Evolutionary conservation across 2,888 invertebrate genomes (phyloP).

Genomic region (Seira ritae): DNA sequence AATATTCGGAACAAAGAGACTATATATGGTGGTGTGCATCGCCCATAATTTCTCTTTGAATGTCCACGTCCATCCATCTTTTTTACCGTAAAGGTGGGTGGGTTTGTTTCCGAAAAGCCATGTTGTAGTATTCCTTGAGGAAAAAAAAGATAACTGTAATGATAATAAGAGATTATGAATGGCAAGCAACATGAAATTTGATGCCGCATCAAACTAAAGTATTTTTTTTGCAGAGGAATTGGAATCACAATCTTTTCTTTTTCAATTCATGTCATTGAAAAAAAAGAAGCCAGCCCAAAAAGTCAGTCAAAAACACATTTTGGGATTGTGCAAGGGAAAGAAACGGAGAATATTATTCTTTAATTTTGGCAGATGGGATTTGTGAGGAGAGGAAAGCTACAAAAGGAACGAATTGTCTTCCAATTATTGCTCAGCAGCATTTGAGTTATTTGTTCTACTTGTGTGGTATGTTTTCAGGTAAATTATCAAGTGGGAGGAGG

Average conservation of each 20-base stretch:
- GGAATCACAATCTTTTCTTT: too few species aligned
- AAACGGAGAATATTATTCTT: background rate
- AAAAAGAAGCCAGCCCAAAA: background rate
- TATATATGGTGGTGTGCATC: too few species aligned
- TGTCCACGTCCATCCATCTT: background rate
- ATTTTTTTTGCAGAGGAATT: background rate
- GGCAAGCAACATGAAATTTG: constrained; percentile 1
- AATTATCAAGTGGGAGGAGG: constrained; percentile 59
- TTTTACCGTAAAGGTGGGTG: constrained; percentile 1
- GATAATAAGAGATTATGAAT: background rate
- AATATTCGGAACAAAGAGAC: too few species aligned
- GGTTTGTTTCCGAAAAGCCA: background rate
- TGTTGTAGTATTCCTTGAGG: background rate
- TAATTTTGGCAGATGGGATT: background rate
- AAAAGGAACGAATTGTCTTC: background rate
- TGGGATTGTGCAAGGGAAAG: background rate
- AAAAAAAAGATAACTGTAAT: background rate
- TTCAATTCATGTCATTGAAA: background rate
- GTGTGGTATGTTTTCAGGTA: constrained; percentile 69
- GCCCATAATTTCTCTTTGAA: too few species aligned
- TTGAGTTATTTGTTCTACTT: constrained; percentile 72
- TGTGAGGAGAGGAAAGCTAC: background rate
- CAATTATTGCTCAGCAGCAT: constrained; percentile 37
- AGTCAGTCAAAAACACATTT: background rate
- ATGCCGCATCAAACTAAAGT: background rate